A percentile compares a stretch with the other conserved stretches of the same genome.
Conservation (phyloP, 2,888 invertebrate genomes). For the Troides oblongomaculatus region DNA sequence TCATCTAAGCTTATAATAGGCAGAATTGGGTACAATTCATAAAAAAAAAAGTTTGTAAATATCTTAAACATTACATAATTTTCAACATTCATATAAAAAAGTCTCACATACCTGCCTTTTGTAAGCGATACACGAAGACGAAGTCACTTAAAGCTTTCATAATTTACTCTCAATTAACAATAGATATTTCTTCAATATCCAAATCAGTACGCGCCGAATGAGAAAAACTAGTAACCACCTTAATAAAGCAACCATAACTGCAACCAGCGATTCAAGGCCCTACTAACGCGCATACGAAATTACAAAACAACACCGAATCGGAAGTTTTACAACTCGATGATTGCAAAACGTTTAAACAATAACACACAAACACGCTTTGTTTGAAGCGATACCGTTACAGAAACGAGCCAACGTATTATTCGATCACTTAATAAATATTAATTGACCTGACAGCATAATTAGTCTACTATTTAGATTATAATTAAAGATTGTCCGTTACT, state of each 20-base stretch:
- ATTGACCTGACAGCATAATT: conserved; percentile 21
- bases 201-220: conserved; percentile 15
- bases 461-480: background rate
- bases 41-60: too few relatives aligned
- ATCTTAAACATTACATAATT: too few relatives aligned
- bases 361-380: conserved; percentile 28
- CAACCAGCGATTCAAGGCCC: conserved; percentile 30
- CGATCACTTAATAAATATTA: conserved; percentile 31
- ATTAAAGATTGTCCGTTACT: conserved; percentile 2
- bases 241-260: conserved; percentile 10
- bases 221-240: conserved; percentile 4
- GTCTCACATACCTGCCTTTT: background rate
- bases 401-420: conserved; percentile 23
- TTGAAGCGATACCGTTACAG: conserved; percentile 15
- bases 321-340: conserved; percentile 52
- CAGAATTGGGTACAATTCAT: too few relatives aligned
- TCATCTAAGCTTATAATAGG: too few relatives aligned
- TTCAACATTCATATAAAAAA: background rate
- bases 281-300: conserved; percentile 50
- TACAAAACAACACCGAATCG: conserved; percentile 39
- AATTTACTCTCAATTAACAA: background rate
- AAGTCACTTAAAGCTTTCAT: background rate
- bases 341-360: conserved; percentile 61
- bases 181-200: conserved; percentile 14
- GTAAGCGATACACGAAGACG: background rate